phyloP scores from a whole-genome alignment of 2,888 invertebrate species.

The Amblyjoppa proteus region DNA sequence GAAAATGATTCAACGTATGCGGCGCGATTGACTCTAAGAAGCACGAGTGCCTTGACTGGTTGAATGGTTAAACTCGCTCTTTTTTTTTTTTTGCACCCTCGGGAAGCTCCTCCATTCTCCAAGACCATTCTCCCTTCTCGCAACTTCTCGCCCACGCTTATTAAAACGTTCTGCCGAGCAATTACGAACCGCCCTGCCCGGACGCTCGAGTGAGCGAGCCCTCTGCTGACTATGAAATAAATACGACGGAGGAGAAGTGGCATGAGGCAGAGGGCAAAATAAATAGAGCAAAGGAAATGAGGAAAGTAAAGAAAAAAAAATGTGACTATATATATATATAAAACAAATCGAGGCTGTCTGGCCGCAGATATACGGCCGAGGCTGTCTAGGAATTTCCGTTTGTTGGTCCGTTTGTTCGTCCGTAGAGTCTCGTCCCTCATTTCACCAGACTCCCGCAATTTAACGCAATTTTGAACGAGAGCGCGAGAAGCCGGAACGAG shows the following conservation, averaged over 20 bases:
- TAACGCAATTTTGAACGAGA: conserved; percentile 35
- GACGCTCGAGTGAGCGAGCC: conserved; percentile 21
- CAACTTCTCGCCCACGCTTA: conserved; percentile 71
- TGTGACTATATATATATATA: background rate
- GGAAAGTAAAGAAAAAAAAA: background rate
- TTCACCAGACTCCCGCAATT: conserved; percentile 3
- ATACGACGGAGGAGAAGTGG: background rate
- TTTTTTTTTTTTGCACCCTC: conserved; percentile 35
- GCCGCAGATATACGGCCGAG: background rate
- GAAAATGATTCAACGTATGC: background rate
- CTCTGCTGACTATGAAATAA: conserved; percentile 30
- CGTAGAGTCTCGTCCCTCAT: background rate
- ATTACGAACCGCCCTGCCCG: conserved; percentile 47
- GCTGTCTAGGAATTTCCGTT: conserved; percentile 36
- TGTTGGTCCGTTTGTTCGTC: conserved; percentile 8
- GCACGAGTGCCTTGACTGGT: background rate
- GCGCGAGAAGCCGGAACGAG: background rate
- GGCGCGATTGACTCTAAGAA: background rate
- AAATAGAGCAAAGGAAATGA: conserved; percentile 23
- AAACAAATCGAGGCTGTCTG: conserved; percentile 31
- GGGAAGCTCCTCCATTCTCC: conserved; percentile 21
- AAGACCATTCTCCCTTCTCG: conserved; percentile 11
- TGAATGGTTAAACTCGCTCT: conserved; percentile 31
- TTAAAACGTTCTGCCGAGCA: conserved; percentile 73
- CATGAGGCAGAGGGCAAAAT: conserved; percentile 1